Base-by-base conservation (phyloP, 2,888 invertebrate species). In the Eurytoma adleriae region DNA sequence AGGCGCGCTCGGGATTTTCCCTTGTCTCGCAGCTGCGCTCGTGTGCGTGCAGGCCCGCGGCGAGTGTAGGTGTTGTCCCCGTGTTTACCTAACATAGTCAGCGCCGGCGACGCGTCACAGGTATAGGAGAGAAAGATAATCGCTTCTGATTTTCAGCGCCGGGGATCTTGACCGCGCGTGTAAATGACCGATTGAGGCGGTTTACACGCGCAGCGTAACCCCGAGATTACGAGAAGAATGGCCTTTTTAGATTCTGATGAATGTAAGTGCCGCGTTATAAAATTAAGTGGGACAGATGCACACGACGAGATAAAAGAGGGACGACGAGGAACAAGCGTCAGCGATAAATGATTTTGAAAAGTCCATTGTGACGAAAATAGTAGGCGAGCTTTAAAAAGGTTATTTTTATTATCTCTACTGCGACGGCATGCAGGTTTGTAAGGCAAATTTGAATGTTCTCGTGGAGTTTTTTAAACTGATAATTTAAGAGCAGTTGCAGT, bases 171-270 rank as follows among this genome's bases (percentile, higher is more conserved):
- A 18, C 27, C 40, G 20, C 54, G 56, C 50, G 74, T 79, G 74
- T 79, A 75, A 71, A 79, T 75, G 79, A 71, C 79, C 79, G 74
- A 75, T 75, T 71, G 79, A 74, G 52, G 50, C 20, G 24, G 50
- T 16, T 48, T 27, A 13, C n/a, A 30, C 13, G 5, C 3, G 30
- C 3, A 73, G 57, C 27, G 14, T 14, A 20, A 7, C 4, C 16
- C 54, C 24, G 57, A 48, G 20, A 24, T 18, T 10, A 30, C 40
- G n/a, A 64, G 48, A 14, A 1, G 48, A 64, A 20, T 48, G 10
- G 50, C 14, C 56, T 69, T 69, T 56, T n/a, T 64, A 16, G 18
- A 30, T 64, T 64, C 59, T 74, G 40, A 52, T 61, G 50, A 13
- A 52, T 14, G 20, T 18, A 14, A 40, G 30, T 20, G 18, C 12